Base-by-base conservation (phyloP, 2,888 invertebrate species). In the Campoplex nolae region DNA sequence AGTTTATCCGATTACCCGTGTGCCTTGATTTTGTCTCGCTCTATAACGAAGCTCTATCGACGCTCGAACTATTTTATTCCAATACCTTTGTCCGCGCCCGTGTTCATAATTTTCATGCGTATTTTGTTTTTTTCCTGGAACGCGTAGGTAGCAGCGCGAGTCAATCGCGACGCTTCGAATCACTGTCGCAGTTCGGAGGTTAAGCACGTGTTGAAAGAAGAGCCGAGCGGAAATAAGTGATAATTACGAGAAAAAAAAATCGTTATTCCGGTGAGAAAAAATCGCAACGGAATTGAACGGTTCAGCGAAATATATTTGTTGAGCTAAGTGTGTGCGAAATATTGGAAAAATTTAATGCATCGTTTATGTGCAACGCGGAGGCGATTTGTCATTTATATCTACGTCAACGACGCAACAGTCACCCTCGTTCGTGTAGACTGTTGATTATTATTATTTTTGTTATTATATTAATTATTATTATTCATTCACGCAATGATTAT, bases 401-500 rank as follows among this genome's bases (percentile, higher is more conserved):
- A 75, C 73, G 81, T 65, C 54, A 68, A 65, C 13, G 80, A 73
- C 45, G 62, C 65, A 62, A 70, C 83, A 77, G 83, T 77, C 23
- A 23, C 58, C 70, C 58, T 75, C 75, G n/a, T 65, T 78, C 65
- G 32, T 73, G 62, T 48, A 9, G n/a, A 70, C 65, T 71, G 75
- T 86, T 78, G 7, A 71, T 83, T 23, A 51, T 83, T 42, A 9
- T 42, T 9, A 42, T 42, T 42, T 9, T 42, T 42, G 9, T 7
- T 42, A 48, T 70, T 62, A 56, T 42, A 75, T 1, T 42, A 42
- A 9, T 42, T 9, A 76, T 76, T 79, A 74, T 67, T 74, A 83
- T 79, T 67, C 67, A 62, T 76, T 83, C 51, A 83, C 83, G 82
- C 76, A 83, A 88, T 88, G 83, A 82, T 85, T 85, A 85, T 85